phyloP scores from a whole-genome alignment of 1,140 invertebrate genomes.

The Platorchestia sp. region DNA sequence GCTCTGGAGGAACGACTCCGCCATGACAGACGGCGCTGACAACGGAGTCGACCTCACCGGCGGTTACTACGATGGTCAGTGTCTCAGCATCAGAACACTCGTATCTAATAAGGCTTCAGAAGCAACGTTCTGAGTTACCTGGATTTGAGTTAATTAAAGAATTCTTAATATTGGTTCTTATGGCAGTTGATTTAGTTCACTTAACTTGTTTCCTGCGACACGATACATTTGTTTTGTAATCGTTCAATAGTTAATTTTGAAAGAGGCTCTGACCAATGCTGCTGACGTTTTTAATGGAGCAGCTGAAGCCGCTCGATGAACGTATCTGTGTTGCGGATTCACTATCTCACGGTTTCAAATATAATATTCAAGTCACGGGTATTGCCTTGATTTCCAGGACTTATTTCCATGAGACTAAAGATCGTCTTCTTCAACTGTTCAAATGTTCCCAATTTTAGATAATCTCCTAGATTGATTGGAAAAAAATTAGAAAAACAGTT shows the following conservation, averaged over 20 bases:
- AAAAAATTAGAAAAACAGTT: background rate
- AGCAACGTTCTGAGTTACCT: background rate
- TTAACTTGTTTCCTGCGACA: background rate
- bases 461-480: background rate
- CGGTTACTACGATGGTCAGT: constrained; percentile 77
- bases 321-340: too few species aligned
- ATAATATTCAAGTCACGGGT: too few species aligned
- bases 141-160: background rate
- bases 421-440: background rate
- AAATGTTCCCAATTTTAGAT: background rate
- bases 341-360: too few species aligned
- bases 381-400: too few species aligned
- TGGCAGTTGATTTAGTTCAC: background rate
- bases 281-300: too few species aligned
- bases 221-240: background rate
- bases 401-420: background rate
- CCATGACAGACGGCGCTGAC: constrained; percentile 74
- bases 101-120: background rate
- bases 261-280: too few species aligned
- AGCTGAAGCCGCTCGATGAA: too few species aligned
- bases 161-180: background rate
- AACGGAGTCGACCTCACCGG: constrained; percentile 77
- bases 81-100: too few species aligned
- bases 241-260: background rate
- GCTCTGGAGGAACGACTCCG: constrained; percentile 77